These are phyloP conservation scores for Neofelis nebulosa DNA, from an alignment of 2,113 vertebrate genomes.

Conservation along the genomic window DNA sequence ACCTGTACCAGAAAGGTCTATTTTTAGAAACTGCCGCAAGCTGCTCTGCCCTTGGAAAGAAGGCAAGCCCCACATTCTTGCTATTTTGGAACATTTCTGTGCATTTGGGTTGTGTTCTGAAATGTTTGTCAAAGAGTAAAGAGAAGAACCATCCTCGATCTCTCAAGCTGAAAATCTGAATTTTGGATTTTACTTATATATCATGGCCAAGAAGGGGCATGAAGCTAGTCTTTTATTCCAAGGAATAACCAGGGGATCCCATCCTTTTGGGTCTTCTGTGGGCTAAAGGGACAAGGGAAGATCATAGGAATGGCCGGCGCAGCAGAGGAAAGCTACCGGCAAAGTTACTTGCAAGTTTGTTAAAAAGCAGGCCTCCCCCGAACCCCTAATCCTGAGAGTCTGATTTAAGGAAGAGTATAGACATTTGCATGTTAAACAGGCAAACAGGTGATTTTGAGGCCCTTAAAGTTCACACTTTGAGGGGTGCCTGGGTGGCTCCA, in stretches of 20 bases:
- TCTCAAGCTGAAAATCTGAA: not conserved
- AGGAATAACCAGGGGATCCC: not conserved
- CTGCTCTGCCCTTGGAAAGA: constrained; percentile 49
- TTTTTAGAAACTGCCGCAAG: constrained; percentile 82
- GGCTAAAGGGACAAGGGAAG: not conserved
- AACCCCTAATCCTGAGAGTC: too few relatives aligned
- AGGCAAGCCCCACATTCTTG: not conserved
- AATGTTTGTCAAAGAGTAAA: not conserved
- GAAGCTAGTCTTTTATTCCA: not conserved
- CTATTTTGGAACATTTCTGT: not conserved
- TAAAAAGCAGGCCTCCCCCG: too few relatives aligned
- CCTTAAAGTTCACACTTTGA: too few relatives aligned
- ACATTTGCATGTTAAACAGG: too few relatives aligned
- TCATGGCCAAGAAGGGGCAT: not conserved
- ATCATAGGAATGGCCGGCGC: not conserved
- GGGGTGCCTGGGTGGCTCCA: too few relatives aligned
- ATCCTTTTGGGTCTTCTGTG: not conserved
- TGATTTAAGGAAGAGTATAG: too few relatives aligned
- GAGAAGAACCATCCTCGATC: not conserved
- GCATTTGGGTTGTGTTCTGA: not conserved
- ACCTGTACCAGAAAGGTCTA: constrained; percentile 80
- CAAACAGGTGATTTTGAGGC: too few relatives aligned
- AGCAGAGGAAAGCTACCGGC: too few relatives aligned
- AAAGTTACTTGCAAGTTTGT: too few relatives aligned
- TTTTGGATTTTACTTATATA: not conserved